Base-by-base conservation (phyloP, 2,797 vertebrate species). In the Peromyscus nudipes region DNA sequence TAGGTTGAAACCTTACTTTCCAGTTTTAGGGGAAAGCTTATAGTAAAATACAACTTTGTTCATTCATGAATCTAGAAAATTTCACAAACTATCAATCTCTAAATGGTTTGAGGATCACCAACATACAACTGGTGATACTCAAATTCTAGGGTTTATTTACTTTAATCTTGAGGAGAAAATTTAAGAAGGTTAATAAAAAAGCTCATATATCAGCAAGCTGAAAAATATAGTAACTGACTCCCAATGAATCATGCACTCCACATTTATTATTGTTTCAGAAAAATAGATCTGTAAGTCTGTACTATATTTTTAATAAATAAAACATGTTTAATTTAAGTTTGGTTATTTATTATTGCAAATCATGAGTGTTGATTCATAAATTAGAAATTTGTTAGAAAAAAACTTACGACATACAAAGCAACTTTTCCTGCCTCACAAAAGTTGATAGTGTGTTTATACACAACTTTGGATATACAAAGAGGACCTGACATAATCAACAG, bases 261-360 rank as follows among this genome's bases (percentile, higher is more conserved):
- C 0, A 25, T 14, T 81, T 92, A 94, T 92, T 77, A 49, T 89
- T 89, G 12, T 94, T 87, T 96, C 95, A 81, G 60, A 89, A 96
- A 93, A 96, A 87, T 67, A 93, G 13, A 25, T 86, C 77, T 92
- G 77, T 1, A 80, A 55, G 43, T 95, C 77, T 80, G 6, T 77
- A 92, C 76, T 79, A 82, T 92, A 88, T 83, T 76, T 64, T 62
- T 86, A 76, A 80, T 92, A 49, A 88, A 86, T 92, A 96, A 69
- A 69, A 8, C 16, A 69, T 16, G 23, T 16, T 69, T 69, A 52
- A 69, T 1, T 69, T 4, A 52, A 21, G 6, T n/a, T 25, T 4
- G 4, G 21, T 52, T 67, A 49, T 49, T 9, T 37, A 31, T 83
- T 37, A 25, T 37, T n/a, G 12, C 12, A 25, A 25, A 16, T 52